Evolutionary conservation across 2,797 vertebrate species (phyloP), one percentile per base, ranked within the genome.

Genomic region (Thaleichthys pacificus): DNA sequence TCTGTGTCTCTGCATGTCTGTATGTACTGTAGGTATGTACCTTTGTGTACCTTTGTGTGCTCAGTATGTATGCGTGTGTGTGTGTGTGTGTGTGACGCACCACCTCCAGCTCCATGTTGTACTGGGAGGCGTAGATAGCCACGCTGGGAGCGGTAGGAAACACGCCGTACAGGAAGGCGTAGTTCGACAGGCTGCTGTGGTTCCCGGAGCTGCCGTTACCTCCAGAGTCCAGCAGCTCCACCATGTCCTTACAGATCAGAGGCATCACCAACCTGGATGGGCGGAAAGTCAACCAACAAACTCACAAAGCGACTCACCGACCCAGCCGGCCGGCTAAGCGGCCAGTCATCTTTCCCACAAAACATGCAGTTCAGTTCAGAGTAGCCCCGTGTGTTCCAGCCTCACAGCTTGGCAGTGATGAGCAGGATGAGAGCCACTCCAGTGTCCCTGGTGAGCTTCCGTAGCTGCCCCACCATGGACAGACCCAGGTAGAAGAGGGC

Each of bases 401-500:
- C 67, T 69, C 56, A 69, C 67, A 69, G 54, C 32, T 69, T 58
- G 32, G 67, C 67, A 14, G 67, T 58, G 56, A 58, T 69, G 56
- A 69, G 67, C 67, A 99, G 92, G 84, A 96, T 97, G 74, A 99
- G 91, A n/a, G 96, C 92, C 74, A 98, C 93, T 61, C 96, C 95
- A 6, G 96, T 96, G 73, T 95, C 94, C 81, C 92, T 95, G 85
- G 95, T 96, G 78, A 99, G 82, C 79, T 93, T 97, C 81, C 91
- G 92, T 72, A 98, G 90, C 89, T 99, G 97, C 68, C 97, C 97
- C 74, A 98, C 97, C 97, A 99, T 99, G 61, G 95, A 93, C 54
- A 99, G 92, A 82, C 98, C 98, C 83, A 99, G 91, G 85, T 99
- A 99, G 93, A 99, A 99, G 72, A 99, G 93, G 67, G 98, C 98